A percentile compares a stretch with the other conserved stretches of the same genome.
Evolutionary conservation across 2,797 vertebrate species (phyloP).

Genomic region (Tarsius wallacei): DNA sequence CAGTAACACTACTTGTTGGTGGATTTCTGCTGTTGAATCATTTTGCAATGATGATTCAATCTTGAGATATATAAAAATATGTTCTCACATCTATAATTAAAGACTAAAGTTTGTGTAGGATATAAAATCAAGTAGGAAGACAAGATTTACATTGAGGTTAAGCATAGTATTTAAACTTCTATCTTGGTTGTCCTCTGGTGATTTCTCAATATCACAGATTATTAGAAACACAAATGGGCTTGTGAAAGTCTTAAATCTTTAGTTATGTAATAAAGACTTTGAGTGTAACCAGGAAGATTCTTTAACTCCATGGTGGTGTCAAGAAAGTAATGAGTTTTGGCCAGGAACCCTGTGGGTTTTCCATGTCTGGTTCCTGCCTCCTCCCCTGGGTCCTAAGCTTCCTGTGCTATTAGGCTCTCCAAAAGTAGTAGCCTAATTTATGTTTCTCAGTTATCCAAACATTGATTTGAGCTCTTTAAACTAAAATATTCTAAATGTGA

Average conservation of each 20-base stretch:
- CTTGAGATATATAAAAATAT: neutral
- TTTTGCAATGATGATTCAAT: neutral
- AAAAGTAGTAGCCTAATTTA: no score
- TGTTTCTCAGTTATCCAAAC: neutral
- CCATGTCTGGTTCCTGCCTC: fast-evolving
- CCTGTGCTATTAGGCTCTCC: no score
- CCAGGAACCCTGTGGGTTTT: neutral
- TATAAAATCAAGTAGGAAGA: neutral
- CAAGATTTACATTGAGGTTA: neutral
- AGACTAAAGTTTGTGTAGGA: neutral
- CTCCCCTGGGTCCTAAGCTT: neutral
- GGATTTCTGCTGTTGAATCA: fast-evolving
- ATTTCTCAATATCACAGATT: neutral
- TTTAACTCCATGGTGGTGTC: fast-evolving
- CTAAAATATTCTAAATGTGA: neutral
- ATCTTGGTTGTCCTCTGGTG: neutral
- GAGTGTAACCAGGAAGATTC: neutral
- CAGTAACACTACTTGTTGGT: fast-evolving
- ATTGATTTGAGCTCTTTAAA: neutral
- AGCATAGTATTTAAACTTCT: neutral
- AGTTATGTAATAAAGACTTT: neutral
- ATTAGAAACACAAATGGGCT: no score
- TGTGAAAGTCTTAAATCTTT: neutral
- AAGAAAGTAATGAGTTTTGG: neutral
- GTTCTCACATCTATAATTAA: neutral